A percentile compares a stretch with the other conserved stretches of the same genome.
Evolutionary conservation across 2,113 vertebrate species (phyloP).

Genomic region (human): GRCh38 chr7:35016501-35017000

Average conservation of each 20-base stretch:
- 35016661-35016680: not conserved
- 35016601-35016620: not conserved
- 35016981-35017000: not conserved
- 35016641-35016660: not conserved
- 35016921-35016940: not conserved
- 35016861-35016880: not conserved
- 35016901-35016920: not conserved
- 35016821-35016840: not conserved
- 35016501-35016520: not conserved
- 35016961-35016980: not conserved
- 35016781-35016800: not conserved
- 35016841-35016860: not conserved
- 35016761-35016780: not conserved
- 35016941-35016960: not conserved
- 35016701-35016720: rapidly evolving
- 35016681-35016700: not conserved
- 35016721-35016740: not conserved
- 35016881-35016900: constrained; percentile 5
- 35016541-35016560: not conserved
- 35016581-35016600: not conserved
- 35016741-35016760: not conserved
- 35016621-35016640: not conserved
- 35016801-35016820: not conserved
- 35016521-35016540: not conserved
- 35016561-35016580: not conserved